Base-by-base conservation (phyloP, 2,113 vertebrate genomes). In the Odontesthes bonariensis region DNA sequence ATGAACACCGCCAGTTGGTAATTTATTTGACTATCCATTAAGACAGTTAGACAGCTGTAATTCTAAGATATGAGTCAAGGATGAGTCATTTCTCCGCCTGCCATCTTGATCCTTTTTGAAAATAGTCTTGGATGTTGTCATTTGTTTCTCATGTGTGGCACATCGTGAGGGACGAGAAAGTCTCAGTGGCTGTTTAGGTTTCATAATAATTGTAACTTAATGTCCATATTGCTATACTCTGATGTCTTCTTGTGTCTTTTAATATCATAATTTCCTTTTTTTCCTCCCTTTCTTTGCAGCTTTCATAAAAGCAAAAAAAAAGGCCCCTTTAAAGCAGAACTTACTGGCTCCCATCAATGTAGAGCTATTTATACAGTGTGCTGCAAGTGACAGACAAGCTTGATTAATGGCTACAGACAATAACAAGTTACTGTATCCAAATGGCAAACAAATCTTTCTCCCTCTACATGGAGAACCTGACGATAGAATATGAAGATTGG, bases 371-470 rank as follows among this genome's bases (percentile, higher is more conserved):
- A 76, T 82, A 55, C 35, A 69, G 33, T 65, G 79, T 73, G 73
- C 75, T 81, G 55, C 68, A 68, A 82, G 79, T 75, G 71, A 53
- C 49, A 60, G 61, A 86, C 75, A 75, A 73, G 88, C 73, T 63
- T 82, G 73, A 87, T 73, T 69, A 79, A 89, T 80, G 73, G 75
- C 70, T 66, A 69, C 59, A 69, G 76, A 47, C 69, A 35, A 20
- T 79, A 79, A 79, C 33, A 31, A 66, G 11, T 55, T 12, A 54
- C 62, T 81, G 73, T 52, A 51, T 77, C 76, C 67, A 72, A 80
- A 49, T 33, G 44, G 56, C 55, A 56, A 77, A 86, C 63, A 60
- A 73, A 75, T 73, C 46, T 57, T 57, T 49, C 65, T 35, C 16
- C 42, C 60, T 68, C 44, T 31, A 17, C 61, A 65, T 56, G 73